Evolutionary conservation across 2,888 invertebrate genomes (phyloP), one percentile per base, ranked within the genome.

Genomic region (Microchrysa polita): DNA sequence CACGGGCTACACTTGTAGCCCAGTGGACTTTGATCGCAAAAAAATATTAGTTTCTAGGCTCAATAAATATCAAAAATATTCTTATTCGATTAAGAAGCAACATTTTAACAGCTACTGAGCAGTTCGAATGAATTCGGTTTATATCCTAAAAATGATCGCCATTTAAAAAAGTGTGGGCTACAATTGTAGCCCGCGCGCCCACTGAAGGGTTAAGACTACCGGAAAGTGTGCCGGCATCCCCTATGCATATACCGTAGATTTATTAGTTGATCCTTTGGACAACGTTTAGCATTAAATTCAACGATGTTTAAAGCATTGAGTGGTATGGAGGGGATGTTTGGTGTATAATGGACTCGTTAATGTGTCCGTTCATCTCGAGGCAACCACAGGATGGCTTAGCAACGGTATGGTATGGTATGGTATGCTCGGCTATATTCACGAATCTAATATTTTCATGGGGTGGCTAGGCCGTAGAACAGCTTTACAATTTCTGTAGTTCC

Each of bases 291-390:
- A 20, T 55, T 55, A 48, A 48, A 48, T n/a, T 48, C 48, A 48
- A n/a, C 59, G 27, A 59, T 14, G 23, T 23, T 20, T 16, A 61
- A 60, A 34, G 34, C 27, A 34, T n/a, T n/a, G 7, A 34, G 27
- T 34, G 27, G 4, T 16, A 34, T 12, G 22, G 12, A 40, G 23
- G 22, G 5, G 48, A 44, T 22, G 44, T 44, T 65, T 65, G 65
- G 18, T 44, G 2, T 44, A 48, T 65, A 65, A 65, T 65, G 48
- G 65, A 65, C 65, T 65, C 65, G 44, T 48, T 65, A 20, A 65
- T 65, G 65, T 65, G 65, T 22, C 48, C 65, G 48, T 44, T 65
- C 65, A 48, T 48, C 48, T 23, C 42, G 20, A 65, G 18, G 55
- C 55, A 22, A 20, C 12, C 44, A 22, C n/a, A n/a, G 23, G 18